Conservation (phyloP, 1,140 invertebrate genomes). For the Neodiprion lecontei region DNA sequence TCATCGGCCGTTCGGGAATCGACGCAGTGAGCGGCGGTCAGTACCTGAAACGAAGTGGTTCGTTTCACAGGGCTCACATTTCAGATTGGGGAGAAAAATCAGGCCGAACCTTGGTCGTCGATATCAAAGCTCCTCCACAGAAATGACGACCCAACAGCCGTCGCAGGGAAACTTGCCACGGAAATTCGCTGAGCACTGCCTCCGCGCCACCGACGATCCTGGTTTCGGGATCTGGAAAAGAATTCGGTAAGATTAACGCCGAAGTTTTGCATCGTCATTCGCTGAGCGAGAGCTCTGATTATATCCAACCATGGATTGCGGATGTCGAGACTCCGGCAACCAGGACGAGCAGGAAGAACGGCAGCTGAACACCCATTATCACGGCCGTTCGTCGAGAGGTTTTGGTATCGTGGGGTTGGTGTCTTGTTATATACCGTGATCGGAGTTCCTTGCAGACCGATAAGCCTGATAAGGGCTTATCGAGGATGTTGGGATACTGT, state of each 20-base stretch:
- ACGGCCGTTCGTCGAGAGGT: no score
- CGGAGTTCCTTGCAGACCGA: no score
- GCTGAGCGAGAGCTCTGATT: no score
- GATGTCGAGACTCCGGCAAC: background rate
- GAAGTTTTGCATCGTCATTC: no score
- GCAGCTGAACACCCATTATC: background rate
- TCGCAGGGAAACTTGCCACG: background rate
- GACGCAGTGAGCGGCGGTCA: conserved; percentile 15
- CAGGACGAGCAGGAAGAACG: background rate
- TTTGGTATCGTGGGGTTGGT: no score
- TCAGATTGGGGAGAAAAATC: no score
- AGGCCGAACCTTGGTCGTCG: background rate
- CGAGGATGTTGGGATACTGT: no score
- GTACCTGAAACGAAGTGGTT: background rate
- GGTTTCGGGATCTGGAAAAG: background rate
- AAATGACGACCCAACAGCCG: background rate
- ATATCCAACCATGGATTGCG: background rate
- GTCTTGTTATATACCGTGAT: no score
- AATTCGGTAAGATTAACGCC: no score
- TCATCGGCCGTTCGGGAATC: background rate
- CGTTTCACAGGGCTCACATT: no score
- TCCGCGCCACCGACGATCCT: conserved; percentile 2
- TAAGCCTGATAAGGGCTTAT: no score
- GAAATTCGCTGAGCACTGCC: background rate
- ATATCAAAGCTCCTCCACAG: conserved; percentile 4